Conservation (phyloP, 1,140 invertebrate genomes). For the Hyphantria cunea region DNA sequence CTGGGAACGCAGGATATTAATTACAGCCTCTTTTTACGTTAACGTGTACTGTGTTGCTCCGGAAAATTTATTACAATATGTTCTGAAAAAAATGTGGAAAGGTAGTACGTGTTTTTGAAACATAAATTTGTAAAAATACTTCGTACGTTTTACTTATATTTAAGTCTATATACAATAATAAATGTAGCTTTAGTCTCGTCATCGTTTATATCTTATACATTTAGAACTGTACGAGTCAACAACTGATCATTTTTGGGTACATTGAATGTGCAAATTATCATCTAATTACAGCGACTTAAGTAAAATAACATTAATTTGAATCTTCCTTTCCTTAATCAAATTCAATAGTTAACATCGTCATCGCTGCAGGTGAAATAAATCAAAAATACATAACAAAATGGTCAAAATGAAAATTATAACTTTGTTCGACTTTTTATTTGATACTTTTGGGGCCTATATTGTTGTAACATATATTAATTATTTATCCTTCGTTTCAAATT, state of each 20-base stretch:
- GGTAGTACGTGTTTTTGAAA: background rate
- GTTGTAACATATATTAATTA: background rate
- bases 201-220: no score
- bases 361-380: no score
- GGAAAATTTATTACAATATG: constrained; percentile 17
- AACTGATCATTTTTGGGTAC: no score
- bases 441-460: background rate
- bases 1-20: constrained; percentile 14
- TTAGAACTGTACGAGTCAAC: no score
- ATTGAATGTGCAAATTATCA: no score
- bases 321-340: no score
- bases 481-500: background rate
- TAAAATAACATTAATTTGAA: no score
- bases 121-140: background rate
- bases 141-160: background rate
- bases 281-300: no score
- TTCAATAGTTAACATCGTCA: no score
- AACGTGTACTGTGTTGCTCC: background rate
- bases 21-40: constrained; percentile 7
- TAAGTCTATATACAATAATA: no score
- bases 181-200: no score
- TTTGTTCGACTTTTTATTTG: no score
- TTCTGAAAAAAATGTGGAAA: background rate
- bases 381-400: background rate
- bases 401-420: background rate